phyloP scores from a whole-genome alignment of 2,888 invertebrate species.

The Apamea epomidion region DNA sequence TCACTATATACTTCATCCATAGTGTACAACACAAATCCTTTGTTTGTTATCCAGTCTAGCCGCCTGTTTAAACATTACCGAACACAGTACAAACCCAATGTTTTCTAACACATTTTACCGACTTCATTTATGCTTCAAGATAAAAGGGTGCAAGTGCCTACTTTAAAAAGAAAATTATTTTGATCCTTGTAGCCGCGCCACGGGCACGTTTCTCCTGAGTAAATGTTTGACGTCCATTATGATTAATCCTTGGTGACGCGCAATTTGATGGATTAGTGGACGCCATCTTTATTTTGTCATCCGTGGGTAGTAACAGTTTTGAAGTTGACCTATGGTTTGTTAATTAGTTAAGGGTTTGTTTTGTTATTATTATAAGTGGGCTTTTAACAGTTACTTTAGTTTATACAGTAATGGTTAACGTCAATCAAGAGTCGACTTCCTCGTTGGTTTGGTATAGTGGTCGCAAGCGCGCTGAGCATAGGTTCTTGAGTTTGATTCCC shows the following conservation, averaged over 20 bases:
- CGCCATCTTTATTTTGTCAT: constrained; percentile 63
- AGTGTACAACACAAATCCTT: background rate
- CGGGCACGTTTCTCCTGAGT: constrained; percentile 80
- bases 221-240: constrained; percentile 86
- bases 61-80: constrained; percentile 21
- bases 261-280: constrained; percentile 78
- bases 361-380: background rate
- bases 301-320: constrained; percentile 30
- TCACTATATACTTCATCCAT: no score
- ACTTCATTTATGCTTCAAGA: constrained; percentile 25
- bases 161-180: constrained; percentile 78
- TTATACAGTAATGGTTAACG: background rate
- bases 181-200: constrained; percentile 77
- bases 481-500: background rate
- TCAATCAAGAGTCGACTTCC: background rate
- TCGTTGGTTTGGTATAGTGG: background rate
- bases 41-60: constrained; percentile 37
- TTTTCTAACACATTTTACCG: constrained; percentile 49
- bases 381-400: background rate
- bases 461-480: background rate
- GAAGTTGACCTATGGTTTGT: constrained; percentile 36
- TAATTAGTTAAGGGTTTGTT: constrained; percentile 41
- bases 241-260: constrained; percentile 77
- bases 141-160: constrained; percentile 53
- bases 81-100: constrained; percentile 9